Base-by-base conservation (phyloP, 2,888 invertebrate genomes). In the Trilocha varians region DNA sequence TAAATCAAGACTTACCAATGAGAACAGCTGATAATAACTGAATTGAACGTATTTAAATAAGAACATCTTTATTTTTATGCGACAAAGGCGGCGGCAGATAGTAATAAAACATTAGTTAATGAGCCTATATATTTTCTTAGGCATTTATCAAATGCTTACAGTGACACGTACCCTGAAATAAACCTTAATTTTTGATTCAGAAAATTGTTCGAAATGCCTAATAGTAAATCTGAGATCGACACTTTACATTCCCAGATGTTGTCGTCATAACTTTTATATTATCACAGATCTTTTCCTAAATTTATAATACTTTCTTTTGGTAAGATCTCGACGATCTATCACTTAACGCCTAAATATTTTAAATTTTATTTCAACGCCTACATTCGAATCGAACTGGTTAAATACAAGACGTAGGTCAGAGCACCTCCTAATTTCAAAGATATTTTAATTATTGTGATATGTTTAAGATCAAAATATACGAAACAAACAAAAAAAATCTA, bases 211-310 rank as follows among this genome's bases (percentile, higher is more conserved):
- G 11, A 25, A 25, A 25, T 38, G 5, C 37, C 18, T 34, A 44
- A 40, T 25, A 14, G 13, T 13, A 38, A 34, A 39, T 66, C 70
- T 77, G 83, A 85, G 83, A 82, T 84, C 79, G 68, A 59, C 45
- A 54, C 64, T 60, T 57, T 65, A 58, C 56, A 69, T 76, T 72
- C 75, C 78, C 79, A 75, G 80, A 73, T 78, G 73, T 78, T 74
- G 65, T n/a, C 67, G 62, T 57, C 61, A 76, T 78, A 78, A 80
- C 70, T 66, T 69, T 65, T 70, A 70, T 69, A 68, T 72, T 83
- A 83, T 83, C 83, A 84, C 83, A 83, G 83, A 74, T 78, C 72
- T 73, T 78, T 77, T 70, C 66, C 73, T 80, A 76, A 71, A 72
- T 67, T 60, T 74, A 78, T 80, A 82, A 83, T 82, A 82, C 79